Percentiles rank a stretch among this genome's conserved stretches.
phyloP scores from a whole-genome alignment of 2,797 vertebrate genomes.

The Microctenopoma stevenorrisi region DNA sequence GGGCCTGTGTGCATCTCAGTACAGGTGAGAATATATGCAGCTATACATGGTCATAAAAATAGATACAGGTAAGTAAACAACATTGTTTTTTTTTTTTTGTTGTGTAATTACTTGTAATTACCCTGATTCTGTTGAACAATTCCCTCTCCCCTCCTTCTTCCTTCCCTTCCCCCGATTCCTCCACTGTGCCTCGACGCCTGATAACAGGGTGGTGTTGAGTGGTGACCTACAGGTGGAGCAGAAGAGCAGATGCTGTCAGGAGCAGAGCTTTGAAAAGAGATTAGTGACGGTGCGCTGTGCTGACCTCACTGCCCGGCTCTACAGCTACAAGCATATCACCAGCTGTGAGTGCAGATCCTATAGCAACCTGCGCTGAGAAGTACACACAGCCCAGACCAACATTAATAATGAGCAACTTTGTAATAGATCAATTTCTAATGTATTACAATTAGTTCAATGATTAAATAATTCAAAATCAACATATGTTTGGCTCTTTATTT shows the following conservation, averaged over 20 bases:
- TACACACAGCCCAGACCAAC: background rate
- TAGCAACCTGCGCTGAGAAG: background rate
- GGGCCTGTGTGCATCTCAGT: slow-evolving; percentile 66
- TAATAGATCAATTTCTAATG: background rate
- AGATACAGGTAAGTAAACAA: background rate
- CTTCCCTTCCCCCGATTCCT: background rate
- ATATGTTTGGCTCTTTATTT: background rate
- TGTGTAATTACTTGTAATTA: background rate
- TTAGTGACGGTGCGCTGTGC: slow-evolving; percentile 56
- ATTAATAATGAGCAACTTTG: background rate
- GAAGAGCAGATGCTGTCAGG: slow-evolving; percentile 46
- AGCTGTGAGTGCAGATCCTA: slow-evolving; percentile 67
- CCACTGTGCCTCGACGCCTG: background rate
- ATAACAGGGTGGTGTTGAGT: slow-evolving; percentile 34
- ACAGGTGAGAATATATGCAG: slow-evolving; percentile 60
- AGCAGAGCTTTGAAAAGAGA: slow-evolving; percentile 38
- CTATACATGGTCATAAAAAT: background rate
- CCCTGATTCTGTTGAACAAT: background rate
- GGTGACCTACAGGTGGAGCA: slow-evolving; percentile 57
- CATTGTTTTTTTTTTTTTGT: background rate
- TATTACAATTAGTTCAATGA: background rate
- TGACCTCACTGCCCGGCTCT: background rate
- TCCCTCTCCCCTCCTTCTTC: background rate
- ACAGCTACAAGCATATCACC: slow-evolving; percentile 67
- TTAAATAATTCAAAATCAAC: background rate